Evolutionary conservation across 2,113 vertebrate species (phyloP).

Genomic region (Microtus richardsoni): DNA sequence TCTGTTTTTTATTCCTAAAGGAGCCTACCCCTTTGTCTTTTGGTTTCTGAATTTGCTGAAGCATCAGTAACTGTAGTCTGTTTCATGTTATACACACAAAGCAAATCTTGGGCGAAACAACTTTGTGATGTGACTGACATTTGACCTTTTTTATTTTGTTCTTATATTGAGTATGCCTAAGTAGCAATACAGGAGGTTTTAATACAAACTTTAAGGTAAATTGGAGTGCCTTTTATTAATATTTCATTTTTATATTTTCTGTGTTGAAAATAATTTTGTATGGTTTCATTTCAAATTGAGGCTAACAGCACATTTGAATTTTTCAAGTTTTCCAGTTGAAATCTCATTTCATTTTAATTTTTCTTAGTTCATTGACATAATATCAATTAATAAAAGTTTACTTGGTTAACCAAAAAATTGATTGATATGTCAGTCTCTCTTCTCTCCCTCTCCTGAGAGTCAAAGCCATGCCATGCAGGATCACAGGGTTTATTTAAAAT

Average conservation of each 20-base stretch:
- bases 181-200: not conserved
- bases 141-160: constrained; percentile 65
- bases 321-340: constrained; percentile 71
- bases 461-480: not conserved
- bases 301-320: constrained; percentile 69
- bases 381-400: constrained; percentile 65
- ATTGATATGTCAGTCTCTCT: constrained; percentile 53
- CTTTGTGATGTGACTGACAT: constrained; percentile 53
- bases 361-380: constrained; percentile 47
- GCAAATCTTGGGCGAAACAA: constrained; percentile 69
- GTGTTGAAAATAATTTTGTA: not conserved
- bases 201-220: constrained; percentile 31
- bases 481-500: not conserved
- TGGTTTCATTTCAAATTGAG: constrained; percentile 52
- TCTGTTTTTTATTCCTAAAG: constrained; percentile 72
- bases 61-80: constrained; percentile 76
- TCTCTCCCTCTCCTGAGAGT: not conserved
- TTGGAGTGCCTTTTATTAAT: constrained; percentile 7
- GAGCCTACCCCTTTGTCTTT: constrained; percentile 81
- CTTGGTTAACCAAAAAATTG: constrained; percentile 40
- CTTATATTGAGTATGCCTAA: constrained; percentile 29
- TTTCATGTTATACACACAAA: constrained; percentile 61
- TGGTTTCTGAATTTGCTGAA: constrained; percentile 72
- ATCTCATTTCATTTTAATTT: constrained; percentile 68
- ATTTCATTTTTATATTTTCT: not conserved